phyloP scores from a whole-genome alignment of 2,888 invertebrate genomes.

The Celastrina argiolus region DNA sequence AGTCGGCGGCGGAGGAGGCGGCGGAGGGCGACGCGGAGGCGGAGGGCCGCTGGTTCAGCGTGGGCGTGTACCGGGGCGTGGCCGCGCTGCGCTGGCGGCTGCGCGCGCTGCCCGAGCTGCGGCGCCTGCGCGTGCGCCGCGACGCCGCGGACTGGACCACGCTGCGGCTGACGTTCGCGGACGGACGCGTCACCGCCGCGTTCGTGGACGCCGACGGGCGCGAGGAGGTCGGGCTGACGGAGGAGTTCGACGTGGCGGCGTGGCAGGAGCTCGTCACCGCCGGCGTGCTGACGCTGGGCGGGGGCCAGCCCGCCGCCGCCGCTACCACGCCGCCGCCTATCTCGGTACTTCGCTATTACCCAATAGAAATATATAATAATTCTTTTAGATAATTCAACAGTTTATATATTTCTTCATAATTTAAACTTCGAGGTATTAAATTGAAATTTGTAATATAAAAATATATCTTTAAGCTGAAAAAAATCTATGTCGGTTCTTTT shows the following conservation, averaged over 20 bases:
- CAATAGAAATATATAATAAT: too few species aligned
- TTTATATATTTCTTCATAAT: too few species aligned
- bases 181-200: slow-evolving; percentile 38
- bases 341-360: slow-evolving; percentile 29
- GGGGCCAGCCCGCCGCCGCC: slow-evolving; percentile 39
- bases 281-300: slow-evolving; percentile 65
- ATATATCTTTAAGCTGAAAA: too few species aligned
- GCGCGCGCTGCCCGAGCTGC: slow-evolving; percentile 48
- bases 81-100: slow-evolving; percentile 84
- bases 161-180: slow-evolving; percentile 37
- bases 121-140: slow-evolving; percentile 49
- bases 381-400: too few species aligned
- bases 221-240: slow-evolving; percentile 69
- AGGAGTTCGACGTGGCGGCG: slow-evolving; percentile 64
- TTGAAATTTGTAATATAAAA: too few species aligned
- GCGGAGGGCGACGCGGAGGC: slow-evolving; percentile 69
- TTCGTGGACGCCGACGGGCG: slow-evolving; percentile 73
- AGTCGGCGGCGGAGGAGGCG: slow-evolving; percentile 64
- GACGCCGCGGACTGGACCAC: slow-evolving; percentile 45
- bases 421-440: too few species aligned
- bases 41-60: slow-evolving; percentile 79
- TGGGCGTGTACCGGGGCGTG: slow-evolving; percentile 83
- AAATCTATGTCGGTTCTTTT: too few species aligned
- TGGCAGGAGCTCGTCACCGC: slow-evolving; percentile 69
- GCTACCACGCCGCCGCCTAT: slow-evolving; percentile 34